These are phyloP conservation scores for Cyanistes caeruleus DNA, from an alignment of 2,113 vertebrate species.

Conservation along the genomic window DNA sequence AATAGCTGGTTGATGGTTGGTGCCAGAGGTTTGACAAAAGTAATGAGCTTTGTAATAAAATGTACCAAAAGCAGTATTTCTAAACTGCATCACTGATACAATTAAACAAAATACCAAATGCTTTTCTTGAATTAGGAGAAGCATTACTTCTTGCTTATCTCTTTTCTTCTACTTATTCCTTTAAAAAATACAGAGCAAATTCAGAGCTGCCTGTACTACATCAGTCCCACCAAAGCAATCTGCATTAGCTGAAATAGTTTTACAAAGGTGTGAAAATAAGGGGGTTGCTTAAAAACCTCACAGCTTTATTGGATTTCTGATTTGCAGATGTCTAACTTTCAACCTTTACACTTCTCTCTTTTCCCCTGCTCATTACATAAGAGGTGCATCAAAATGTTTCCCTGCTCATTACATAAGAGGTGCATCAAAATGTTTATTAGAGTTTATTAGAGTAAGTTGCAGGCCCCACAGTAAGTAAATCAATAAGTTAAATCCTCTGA, in stretches of 20 bases:
- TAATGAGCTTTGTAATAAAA: not conserved
- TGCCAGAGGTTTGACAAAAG: not conserved
- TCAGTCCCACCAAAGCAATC: not conserved
- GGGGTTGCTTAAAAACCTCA: not conserved
- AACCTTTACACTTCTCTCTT: not conserved
- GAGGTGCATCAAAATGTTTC: too few species aligned
- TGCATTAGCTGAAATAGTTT: not conserved
- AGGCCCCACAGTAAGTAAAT: not conserved
- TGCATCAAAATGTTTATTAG: not conserved
- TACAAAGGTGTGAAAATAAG: not conserved
- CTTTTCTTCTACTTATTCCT: not conserved
- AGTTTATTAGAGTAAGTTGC: not conserved
- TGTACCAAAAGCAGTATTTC: not conserved
- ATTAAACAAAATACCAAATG: not conserved
- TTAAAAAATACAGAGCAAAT: not conserved
- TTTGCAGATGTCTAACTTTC: not conserved
- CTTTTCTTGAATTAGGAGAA: not conserved
- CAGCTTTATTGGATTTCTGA: not conserved
- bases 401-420: too few species aligned
- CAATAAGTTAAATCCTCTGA: not conserved
- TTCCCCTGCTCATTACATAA: not conserved
- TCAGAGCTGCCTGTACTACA: not conserved
- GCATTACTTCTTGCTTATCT: not conserved
- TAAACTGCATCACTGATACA: not conserved
- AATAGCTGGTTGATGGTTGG: not conserved